Conservation (phyloP, 1,140 invertebrate species). For the Hycleus phaleratus region DNA sequence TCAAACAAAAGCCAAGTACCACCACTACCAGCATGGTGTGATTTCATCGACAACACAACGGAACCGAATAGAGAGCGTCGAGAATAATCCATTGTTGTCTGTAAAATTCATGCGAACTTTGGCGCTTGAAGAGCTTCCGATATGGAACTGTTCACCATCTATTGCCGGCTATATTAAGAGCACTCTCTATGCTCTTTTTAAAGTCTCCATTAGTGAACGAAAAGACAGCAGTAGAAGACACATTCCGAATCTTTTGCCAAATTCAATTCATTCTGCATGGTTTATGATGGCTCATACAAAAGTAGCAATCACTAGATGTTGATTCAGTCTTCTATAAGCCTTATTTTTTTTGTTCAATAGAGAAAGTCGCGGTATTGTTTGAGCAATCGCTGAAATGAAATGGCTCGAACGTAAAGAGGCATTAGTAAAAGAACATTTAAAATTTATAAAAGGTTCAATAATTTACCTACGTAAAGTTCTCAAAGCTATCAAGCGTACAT, state of each 20-base stretch:
- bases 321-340: not conserved
- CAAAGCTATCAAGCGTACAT: not conserved
- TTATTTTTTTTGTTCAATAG: no score
- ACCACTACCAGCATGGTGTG: not conserved
- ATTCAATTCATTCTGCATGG: slow-evolving; percentile 16
- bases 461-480: slow-evolving; percentile 15
- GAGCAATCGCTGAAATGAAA: slow-evolving; percentile 16
- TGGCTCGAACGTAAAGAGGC: slow-evolving; percentile 18
- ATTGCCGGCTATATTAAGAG: slow-evolving; percentile 10
- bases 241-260: slow-evolving; percentile 13
- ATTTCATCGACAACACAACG: not conserved
- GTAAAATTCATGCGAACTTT: slow-evolving; percentile 23
- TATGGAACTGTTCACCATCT: not conserved
- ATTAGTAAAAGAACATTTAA: slow-evolving; percentile 11
- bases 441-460: slow-evolving; percentile 16
- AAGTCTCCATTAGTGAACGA: slow-evolving; percentile 16
- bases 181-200: not conserved
- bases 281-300: slow-evolving; percentile 12
- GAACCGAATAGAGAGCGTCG: slow-evolving; percentile 4
- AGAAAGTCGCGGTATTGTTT: slow-evolving; percentile 14
- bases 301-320: slow-evolving; percentile 5
- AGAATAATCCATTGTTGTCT: slow-evolving; percentile 23
- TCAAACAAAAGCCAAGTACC: not conserved
- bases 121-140: slow-evolving; percentile 22
- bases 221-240: not conserved